Evolutionary conservation across 2,113 vertebrate species (phyloP).

Genomic region (Crotalus tigris): DNA sequence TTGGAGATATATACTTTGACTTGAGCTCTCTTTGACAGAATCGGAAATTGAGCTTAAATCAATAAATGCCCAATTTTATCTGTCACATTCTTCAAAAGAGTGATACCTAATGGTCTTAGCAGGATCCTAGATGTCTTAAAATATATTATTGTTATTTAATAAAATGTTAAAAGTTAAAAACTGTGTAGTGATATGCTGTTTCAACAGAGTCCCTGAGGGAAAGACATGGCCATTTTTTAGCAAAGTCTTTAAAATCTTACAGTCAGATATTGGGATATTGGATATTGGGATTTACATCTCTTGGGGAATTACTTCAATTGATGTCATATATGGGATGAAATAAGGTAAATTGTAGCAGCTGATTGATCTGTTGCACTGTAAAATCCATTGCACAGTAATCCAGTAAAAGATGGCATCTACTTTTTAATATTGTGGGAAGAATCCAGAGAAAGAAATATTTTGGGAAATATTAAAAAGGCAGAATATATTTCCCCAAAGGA

Average conservation of each 20-base stretch:
- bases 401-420: not conserved
- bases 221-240: too few relatives aligned
- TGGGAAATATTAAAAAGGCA: too few relatives aligned
- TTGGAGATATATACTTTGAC: not conserved
- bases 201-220: too few relatives aligned
- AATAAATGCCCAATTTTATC: not conserved
- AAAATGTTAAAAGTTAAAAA: not conserved
- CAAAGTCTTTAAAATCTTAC: too few relatives aligned
- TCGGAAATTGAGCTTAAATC: not conserved
- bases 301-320: not conserved
- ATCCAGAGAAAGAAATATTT: too few relatives aligned
- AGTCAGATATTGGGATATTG: too few relatives aligned
- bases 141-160: not conserved
- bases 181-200: too few relatives aligned
- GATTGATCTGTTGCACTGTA: not conserved
- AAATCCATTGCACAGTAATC: not conserved
- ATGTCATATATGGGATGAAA: not conserved
- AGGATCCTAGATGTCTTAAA: not conserved
- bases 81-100: not conserved
- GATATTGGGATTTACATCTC: too few relatives aligned
- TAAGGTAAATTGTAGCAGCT: not conserved
- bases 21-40: not conserved
- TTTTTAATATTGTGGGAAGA: not conserved
- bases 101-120: not conserved
- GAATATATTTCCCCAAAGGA: too few relatives aligned